These are phyloP conservation scores for Sinelater perroti DNA, from an alignment of 2,888 invertebrate genomes.

Conservation along the genomic window DNA sequence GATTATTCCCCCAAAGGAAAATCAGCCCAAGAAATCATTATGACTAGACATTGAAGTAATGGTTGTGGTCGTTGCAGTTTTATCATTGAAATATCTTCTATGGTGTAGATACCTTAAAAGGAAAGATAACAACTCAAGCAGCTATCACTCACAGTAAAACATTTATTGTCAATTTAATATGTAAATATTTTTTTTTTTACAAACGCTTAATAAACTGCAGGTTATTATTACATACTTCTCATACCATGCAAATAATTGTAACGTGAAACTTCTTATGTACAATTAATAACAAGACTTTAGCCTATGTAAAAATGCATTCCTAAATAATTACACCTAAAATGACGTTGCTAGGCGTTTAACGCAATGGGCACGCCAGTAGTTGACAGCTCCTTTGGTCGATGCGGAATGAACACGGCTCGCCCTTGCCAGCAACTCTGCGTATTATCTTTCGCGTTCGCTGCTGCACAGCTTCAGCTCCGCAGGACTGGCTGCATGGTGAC, in stretches of 20 bases:
- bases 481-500: conserved; percentile 73
- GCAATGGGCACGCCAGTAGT: conserved; percentile 48
- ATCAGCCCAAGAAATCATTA: conserved; percentile 17
- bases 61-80: conserved; percentile 13
- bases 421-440: conserved; percentile 55
- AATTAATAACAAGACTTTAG: too few species aligned
- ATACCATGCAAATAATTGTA: conserved; percentile 3
- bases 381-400: conserved; percentile 58
- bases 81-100: conserved; percentile 35
- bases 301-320: conserved; percentile 17
- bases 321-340: conserved; percentile 14
- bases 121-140: conserved; percentile 3
- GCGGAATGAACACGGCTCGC: conserved; percentile 57
- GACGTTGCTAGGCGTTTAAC: conserved; percentile 30
- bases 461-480: conserved; percentile 66
- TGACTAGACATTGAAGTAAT: conserved; percentile 43
- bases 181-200: conserved; percentile 9
- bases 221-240: background rate
- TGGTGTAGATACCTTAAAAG: too few species aligned
- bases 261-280: too few species aligned
- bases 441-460: conserved; percentile 64
- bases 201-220: conserved; percentile 1
- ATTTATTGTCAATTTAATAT: conserved; percentile 8
- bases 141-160: background rate
- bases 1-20: conserved; percentile 64